Base-by-base conservation (phyloP, 2,888 invertebrate species). In the Archaeoteleia sp. region DNA sequence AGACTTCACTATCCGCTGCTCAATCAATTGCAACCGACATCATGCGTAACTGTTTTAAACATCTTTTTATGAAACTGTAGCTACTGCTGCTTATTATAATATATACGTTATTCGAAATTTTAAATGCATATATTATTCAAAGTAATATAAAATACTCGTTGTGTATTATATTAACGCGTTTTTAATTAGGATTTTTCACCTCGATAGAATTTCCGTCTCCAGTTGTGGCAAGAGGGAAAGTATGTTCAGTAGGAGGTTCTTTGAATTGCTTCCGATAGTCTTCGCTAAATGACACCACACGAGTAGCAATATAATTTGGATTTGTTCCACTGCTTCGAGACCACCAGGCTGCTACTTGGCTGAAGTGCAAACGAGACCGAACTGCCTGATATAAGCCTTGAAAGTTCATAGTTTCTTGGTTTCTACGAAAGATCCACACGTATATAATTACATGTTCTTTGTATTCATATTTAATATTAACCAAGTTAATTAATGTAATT, bases 281-380 rank as follows among this genome's bases (percentile, higher is more conserved):
- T 45, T 82, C 82, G 70, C 73, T 79, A 71, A 75, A 71, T 5
- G 78, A 73, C 1, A 83, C 82, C 30, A 84, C 76, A 37, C 80
- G 73, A 4, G 80, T 83, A 80, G 87, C 86, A 79, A 83, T 86
- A 83, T 83, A 87, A 83, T 72, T 85, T 74, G 79, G 87, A 76
- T 75, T 85, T 72, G 75, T 42, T 20, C 78, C 87, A 73, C 79
- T 82, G 73, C 83, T 86, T 46, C 81, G 78, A 30, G 91, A 90
- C 77, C 93, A 90, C 97, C 97, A 98, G 53, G 97, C 96, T 45
- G 96, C 94, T 73, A 98, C 91, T 88, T 98, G 97, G 2, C 97
- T 98, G 88, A 98, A 98, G 87, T 97, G 96, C 63, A 98, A 89
- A 86, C 96, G 96, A 3, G 97, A 97, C 69, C 96, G 91, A 40